Evolutionary conservation across 2,113 vertebrate genomes (phyloP).

Genomic region (Xyliphius kryptos): DNA sequence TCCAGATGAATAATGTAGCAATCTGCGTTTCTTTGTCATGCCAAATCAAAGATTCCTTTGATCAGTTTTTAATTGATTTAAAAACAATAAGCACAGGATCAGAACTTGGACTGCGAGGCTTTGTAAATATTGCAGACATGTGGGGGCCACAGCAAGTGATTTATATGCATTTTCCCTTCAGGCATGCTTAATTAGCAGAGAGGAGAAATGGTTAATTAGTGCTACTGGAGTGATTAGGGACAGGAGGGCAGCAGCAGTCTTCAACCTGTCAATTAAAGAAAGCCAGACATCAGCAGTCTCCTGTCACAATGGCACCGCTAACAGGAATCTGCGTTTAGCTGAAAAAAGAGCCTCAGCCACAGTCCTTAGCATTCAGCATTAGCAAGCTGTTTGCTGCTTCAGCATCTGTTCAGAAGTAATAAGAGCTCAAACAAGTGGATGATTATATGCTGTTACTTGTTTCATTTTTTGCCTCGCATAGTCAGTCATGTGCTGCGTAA

Average conservation of each 20-base stretch:
- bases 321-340: conserved; percentile 20
- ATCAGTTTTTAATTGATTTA: conserved; percentile 57
- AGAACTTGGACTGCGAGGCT: conserved; percentile 8
- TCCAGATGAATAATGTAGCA: conserved; percentile 44
- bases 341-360: background rate
- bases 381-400: conserved; percentile 22
- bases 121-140: conserved; percentile 49
- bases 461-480: background rate
- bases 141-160: conserved; percentile 44
- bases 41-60: conserved; percentile 56
- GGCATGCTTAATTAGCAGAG: conserved; percentile 58
- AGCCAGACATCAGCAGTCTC: conserved; percentile 40
- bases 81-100: conserved; percentile 29
- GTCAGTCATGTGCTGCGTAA: conserved; percentile 1
- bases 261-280: conserved; percentile 57
- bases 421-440: conserved; percentile 23
- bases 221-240: conserved; percentile 50
- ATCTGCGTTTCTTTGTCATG: conserved; percentile 42
- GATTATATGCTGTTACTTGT: conserved; percentile 15
- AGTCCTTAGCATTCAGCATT: background rate
- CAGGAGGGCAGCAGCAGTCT: conserved; percentile 45
- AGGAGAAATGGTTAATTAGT: conserved; percentile 61
- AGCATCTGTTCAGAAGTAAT: conserved; percentile 25
- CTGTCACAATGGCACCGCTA: conserved; percentile 44
- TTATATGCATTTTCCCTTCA: conserved; percentile 57